Conservation (phyloP, 2,113 vertebrate species). For the Phocoena sinus region DNA sequence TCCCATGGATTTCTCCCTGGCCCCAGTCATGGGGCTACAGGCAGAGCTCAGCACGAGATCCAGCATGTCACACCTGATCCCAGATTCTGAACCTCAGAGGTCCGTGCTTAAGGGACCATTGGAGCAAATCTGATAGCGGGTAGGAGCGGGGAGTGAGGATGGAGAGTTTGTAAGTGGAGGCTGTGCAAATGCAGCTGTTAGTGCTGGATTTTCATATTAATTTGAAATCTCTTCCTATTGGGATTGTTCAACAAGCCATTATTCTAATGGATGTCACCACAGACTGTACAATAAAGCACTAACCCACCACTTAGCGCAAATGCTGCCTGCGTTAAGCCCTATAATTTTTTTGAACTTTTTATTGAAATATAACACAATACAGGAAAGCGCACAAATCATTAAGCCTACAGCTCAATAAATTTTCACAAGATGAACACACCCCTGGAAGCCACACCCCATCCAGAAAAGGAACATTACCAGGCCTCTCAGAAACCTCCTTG, state of each 20-base stretch:
- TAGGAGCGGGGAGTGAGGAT: not conserved
- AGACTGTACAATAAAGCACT: constrained; percentile 29
- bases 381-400: constrained; percentile 5
- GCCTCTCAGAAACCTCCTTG: not conserved
- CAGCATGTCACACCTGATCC: not conserved
- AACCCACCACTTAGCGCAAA: not conserved
- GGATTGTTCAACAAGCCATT: constrained; percentile 57
- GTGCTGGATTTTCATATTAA: constrained; percentile 27
- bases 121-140: not conserved
- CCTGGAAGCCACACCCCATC: not conserved
- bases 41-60: not conserved
- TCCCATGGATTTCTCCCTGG: not conserved
- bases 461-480: not conserved
- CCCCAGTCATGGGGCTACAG: not conserved
- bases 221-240: constrained; percentile 54
- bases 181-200: not conserved
- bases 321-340: not conserved
- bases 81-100: not conserved
- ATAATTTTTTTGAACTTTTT: constrained; percentile 24
- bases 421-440: not conserved
- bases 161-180: not conserved
- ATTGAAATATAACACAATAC: not conserved
- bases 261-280: constrained; percentile 46
- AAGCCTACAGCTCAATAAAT: not conserved
- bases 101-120: not conserved